These are phyloP conservation scores for Smittia aterrima DNA, from an alignment of 2,888 invertebrate species.

Conservation along the genomic window DNA sequence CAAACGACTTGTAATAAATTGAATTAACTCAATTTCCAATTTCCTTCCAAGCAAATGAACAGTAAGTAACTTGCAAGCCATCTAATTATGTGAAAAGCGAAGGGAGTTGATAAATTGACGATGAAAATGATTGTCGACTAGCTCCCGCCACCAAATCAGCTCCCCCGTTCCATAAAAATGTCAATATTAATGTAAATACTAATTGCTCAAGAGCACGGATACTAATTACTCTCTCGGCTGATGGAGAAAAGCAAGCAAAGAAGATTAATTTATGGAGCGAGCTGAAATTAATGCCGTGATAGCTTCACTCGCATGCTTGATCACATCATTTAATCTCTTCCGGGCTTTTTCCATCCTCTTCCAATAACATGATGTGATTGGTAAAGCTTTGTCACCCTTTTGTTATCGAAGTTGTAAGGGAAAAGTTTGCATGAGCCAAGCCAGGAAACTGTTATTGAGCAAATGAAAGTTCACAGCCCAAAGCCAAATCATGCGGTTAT, in stretches of 20 bases:
- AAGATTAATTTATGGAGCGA: not conserved
- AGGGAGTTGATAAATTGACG: not conserved
- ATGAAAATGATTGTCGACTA: not conserved
- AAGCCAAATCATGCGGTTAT: not conserved
- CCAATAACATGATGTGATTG: conserved; percentile 10
- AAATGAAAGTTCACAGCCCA: not conserved
- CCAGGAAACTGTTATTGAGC: not conserved
- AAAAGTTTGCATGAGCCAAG: not conserved
- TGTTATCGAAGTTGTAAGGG: not conserved
- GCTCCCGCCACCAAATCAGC: not conserved
- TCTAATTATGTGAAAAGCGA: conserved; percentile 17
- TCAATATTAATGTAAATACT: conserved; percentile 39
- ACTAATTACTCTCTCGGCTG: conserved; percentile 22
- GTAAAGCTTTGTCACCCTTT: not conserved
- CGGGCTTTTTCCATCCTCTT: not conserved
- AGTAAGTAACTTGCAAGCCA: not conserved
- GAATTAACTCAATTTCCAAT: conserved; percentile 5
- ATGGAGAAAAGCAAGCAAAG: not conserved
- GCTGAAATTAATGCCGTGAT: not conserved
- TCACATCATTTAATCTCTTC: conserved; percentile 19
- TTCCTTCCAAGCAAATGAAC: conserved; percentile 1
- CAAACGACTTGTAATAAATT: conserved; percentile 5
- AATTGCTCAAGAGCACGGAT: conserved; percentile 35
- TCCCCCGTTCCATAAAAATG: conserved; percentile 24
- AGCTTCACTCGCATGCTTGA: not conserved